Evolutionary conservation across 2,888 invertebrate genomes (phyloP).

Genomic region (Napeogenes sylphis): DNA sequence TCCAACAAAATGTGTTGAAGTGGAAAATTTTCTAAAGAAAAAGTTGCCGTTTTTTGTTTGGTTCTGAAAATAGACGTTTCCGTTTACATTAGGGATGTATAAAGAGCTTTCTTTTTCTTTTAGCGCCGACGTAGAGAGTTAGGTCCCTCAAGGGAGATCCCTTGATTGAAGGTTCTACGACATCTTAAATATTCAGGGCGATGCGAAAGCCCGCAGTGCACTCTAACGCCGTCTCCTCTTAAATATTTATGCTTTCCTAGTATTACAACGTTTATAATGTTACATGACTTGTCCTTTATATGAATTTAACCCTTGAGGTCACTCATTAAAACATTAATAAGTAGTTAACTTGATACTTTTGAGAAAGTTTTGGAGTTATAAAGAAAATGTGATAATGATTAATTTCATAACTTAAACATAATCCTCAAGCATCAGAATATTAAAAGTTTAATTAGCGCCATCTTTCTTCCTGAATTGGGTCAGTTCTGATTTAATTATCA

Average conservation of each 20-base stretch:
- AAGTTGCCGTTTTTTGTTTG: conserved; percentile 15
- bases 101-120: conserved; percentile 23
- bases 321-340: neutral
- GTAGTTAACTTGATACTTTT: conserved; percentile 1
- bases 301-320: neutral
- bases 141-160: conserved; percentile 21
- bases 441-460: conserved; percentile 12
- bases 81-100: conserved; percentile 23
- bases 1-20: conserved; percentile 10
- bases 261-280: conserved; percentile 16
- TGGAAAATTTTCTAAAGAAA: conserved; percentile 14
- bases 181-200: conserved; percentile 34
- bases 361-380: neutral
- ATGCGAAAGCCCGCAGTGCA: conserved; percentile 17
- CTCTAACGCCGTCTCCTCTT: conserved; percentile 18
- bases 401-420: neutral
- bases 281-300: neutral
- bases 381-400: neutral
- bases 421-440: neutral
- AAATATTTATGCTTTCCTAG: conserved; percentile 22
- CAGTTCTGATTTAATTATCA: conserved; percentile 22
- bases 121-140: conserved; percentile 17
- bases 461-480: conserved; percentile 14
- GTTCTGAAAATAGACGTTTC: conserved; percentile 25
- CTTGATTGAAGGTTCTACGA: conserved; percentile 35